phyloP scores from a whole-genome alignment of 2,888 invertebrate species.

The Andricus curvator region DNA sequence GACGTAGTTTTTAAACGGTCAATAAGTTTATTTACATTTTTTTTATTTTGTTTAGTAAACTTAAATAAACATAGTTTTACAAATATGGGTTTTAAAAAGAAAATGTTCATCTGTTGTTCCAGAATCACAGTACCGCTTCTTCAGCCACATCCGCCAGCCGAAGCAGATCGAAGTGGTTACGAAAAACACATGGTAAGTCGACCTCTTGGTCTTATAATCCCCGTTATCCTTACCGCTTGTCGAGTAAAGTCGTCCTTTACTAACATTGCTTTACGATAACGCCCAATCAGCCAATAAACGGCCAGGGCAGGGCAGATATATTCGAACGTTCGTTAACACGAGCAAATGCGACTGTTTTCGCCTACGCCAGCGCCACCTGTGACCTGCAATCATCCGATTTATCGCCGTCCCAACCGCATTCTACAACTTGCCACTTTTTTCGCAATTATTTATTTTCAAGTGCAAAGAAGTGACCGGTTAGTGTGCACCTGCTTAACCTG shows the following conservation, averaged over 20 bases:
- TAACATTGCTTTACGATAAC: conserved; percentile 28
- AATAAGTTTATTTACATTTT: too few relatives aligned
- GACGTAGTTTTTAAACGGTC: too few relatives aligned
- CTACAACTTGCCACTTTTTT: conserved; percentile 18
- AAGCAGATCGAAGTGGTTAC: conserved; percentile 10
- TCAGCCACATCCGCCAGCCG: conserved; percentile 5
- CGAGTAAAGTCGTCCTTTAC: conserved; percentile 27
- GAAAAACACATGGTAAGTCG: conserved; percentile 35
- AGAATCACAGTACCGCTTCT: conserved; percentile 1
- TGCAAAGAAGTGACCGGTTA: conserved; percentile 12
- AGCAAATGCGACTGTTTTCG: conserved; percentile 52
- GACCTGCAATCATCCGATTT: conserved; percentile 36
- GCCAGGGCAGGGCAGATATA: conserved; percentile 25
- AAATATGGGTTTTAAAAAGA: neutral
- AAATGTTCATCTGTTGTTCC: neutral
- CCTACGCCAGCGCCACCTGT: conserved; percentile 61
- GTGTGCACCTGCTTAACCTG: conserved; percentile 7
- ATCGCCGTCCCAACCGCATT: conserved; percentile 18
- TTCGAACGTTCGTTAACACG: conserved; percentile 34
- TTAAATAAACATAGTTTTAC: too few relatives aligned
- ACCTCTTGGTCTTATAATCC: conserved; percentile 29
- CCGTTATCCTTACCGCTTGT: conserved; percentile 34
- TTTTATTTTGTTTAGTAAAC: too few relatives aligned
- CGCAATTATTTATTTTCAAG: neutral
- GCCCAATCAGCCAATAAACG: conserved; percentile 17